phyloP scores from a whole-genome alignment of 2,113 vertebrate species.

The Alaudala cheleensis region DNA sequence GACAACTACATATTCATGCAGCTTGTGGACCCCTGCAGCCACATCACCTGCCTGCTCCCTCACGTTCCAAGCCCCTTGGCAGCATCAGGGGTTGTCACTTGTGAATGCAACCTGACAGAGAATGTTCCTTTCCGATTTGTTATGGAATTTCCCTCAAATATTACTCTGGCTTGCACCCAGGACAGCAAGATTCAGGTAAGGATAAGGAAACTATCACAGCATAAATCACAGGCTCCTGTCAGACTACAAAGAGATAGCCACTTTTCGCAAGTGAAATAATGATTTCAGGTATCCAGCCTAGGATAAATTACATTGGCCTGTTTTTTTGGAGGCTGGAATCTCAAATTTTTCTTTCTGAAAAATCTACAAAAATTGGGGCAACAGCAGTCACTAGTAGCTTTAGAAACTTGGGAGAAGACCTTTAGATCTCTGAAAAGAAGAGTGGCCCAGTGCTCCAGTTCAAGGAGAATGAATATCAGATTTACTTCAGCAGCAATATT shows the following conservation, averaged over 20 bases:
- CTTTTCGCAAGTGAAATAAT: constrained; percentile 39
- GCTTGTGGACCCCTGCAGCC: background rate
- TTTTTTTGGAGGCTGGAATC: background rate
- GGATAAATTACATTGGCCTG: constrained; percentile 15
- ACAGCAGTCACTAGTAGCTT: constrained; percentile 6
- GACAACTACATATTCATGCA: background rate
- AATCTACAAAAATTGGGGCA: constrained; percentile 29
- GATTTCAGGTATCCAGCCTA: constrained; percentile 3
- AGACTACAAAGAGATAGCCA: constrained; percentile 35
- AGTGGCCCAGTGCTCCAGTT: background rate
- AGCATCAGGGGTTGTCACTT: background rate
- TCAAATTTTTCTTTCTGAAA: constrained; percentile 16
- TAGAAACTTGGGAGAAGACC: constrained; percentile 50
- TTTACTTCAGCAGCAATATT: constrained; percentile 40
- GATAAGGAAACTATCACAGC: constrained; percentile 26
- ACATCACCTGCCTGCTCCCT: background rate
- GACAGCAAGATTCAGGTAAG: constrained; percentile 46
- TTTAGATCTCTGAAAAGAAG: constrained; percentile 50
- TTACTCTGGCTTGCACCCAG: constrained; percentile 25
- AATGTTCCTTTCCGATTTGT: background rate
- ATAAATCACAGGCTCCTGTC: constrained; percentile 25
- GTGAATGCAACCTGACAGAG: background rate
- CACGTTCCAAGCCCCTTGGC: background rate
- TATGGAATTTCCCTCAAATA: constrained; percentile 30
- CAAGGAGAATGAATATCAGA: constrained; percentile 7